A percentile compares a stretch with the other conserved stretches of the same genome.
Conservation (phyloP, 2,888 invertebrate genomes). For the Halictus quadricinctus region DNA sequence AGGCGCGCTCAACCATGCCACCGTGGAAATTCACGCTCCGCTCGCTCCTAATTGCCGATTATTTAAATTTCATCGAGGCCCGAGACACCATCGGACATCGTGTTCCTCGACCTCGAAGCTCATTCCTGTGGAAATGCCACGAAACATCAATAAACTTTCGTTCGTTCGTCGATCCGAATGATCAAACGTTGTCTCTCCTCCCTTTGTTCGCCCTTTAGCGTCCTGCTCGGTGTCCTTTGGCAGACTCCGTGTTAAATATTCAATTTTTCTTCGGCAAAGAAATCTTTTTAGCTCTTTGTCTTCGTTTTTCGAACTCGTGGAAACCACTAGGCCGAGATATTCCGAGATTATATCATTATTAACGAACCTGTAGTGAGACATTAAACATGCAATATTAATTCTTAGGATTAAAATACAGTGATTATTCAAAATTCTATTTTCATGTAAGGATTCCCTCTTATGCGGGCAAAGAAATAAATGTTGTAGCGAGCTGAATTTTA, state of each 20-base stretch:
- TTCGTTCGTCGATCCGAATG: neutral
- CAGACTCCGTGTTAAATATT: neutral
- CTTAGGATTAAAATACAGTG: neutral
- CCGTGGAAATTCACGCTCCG: constrained; percentile 56
- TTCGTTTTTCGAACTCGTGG: neutral
- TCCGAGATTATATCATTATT: neutral
- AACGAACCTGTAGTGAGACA: neutral
- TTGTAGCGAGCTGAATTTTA: too few relatives aligned
- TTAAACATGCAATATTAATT: neutral
- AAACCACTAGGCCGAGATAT: too few relatives aligned
- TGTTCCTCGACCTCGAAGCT: neutral
- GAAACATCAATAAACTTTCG: constrained; percentile 11
- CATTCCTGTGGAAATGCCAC: neutral
- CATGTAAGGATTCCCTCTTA: too few relatives aligned
- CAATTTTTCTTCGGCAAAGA: neutral
- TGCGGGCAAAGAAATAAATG: too few relatives aligned
- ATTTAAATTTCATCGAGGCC: constrained; percentile 62
- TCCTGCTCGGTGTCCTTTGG: neutral
- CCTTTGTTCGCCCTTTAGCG: neutral
- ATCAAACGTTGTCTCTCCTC: neutral
- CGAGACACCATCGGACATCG: constrained; percentile 3
- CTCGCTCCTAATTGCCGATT: constrained; percentile 64
- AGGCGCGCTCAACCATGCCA: constrained; percentile 28
- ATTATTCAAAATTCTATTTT: neutral
- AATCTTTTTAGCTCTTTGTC: neutral